phyloP scores from a whole-genome alignment of 2,797 vertebrate species.

The Protonibea diacanthus region DNA sequence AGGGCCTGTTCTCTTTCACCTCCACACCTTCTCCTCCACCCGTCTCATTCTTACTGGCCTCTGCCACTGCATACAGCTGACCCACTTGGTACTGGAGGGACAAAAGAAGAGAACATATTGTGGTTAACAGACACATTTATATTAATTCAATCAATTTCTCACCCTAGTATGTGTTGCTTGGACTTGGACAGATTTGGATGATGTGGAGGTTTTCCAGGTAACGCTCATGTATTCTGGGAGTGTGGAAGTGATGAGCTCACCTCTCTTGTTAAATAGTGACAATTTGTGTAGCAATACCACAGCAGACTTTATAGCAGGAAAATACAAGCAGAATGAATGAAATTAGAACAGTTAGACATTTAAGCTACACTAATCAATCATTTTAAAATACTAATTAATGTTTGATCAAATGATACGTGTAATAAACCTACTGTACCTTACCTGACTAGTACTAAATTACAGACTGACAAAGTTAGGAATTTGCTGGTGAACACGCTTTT shows the following conservation, averaged over 20 bases:
- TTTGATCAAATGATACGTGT: not conserved
- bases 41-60: conserved; percentile 97
- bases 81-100: conserved; percentile 93
- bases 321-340: not conserved
- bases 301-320: not conserved
- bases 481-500: not conserved
- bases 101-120: not conserved
- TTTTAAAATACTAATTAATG: not conserved
- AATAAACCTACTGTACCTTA: not conserved
- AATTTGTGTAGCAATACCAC: not conserved
- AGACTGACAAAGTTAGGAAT: not conserved
- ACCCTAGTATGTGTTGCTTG: not conserved
- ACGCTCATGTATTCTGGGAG: not conserved
- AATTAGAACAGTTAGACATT: not conserved
- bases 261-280: not conserved
- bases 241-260: not conserved
- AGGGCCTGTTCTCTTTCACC: conserved; percentile 93
- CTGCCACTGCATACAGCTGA: conserved; percentile 96
- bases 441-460: not conserved
- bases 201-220: not conserved
- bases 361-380: not conserved
- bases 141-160: not conserved
- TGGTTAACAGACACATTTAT: not conserved
- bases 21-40: conserved; percentile 98
- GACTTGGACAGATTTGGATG: not conserved